These are phyloP conservation scores for Drosophila nigromelanica DNA, from an alignment of 1,140 invertebrate species.

Conservation along the genomic window DNA sequence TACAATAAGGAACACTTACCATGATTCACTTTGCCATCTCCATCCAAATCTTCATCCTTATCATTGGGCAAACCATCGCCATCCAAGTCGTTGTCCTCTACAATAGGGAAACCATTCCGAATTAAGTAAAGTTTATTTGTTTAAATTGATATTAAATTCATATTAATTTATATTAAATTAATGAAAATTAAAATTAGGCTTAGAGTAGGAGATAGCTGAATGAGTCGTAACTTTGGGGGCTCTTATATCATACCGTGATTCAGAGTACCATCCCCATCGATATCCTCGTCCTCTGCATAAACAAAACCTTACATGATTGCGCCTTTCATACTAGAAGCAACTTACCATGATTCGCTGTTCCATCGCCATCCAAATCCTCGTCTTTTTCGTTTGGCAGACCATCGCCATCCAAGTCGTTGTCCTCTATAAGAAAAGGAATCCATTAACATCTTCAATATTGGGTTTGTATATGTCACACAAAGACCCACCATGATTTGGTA, in stretches of 20 bases:
- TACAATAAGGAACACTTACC: conserved; percentile 84
- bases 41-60: conserved; percentile 69
- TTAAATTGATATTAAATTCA: background rate
- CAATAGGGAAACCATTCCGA: background rate
- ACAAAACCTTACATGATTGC: conserved; percentile 16
- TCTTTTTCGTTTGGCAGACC: conserved; percentile 71
- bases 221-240: conserved; percentile 3
- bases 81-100: conserved; percentile 62
- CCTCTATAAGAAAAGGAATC: conserved; percentile 42
- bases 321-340: conserved; percentile 32
- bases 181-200: conserved; percentile 1
- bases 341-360: conserved; percentile 61
- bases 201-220: conserved; percentile 9
- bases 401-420: conserved; percentile 78
- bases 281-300: conserved; percentile 72
- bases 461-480: too few species aligned
- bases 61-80: conserved; percentile 74
- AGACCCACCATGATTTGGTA: conserved; percentile 57
- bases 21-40: conserved; percentile 68
- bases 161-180: conserved; percentile 4
- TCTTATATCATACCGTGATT: conserved; percentile 46
- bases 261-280: conserved; percentile 70
- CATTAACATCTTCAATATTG: background rate
- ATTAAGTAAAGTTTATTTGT: background rate
- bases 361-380: conserved; percentile 80